Base-by-base conservation (phyloP, 1,140 invertebrate genomes). In the Drosophila gunungcola region DNA sequence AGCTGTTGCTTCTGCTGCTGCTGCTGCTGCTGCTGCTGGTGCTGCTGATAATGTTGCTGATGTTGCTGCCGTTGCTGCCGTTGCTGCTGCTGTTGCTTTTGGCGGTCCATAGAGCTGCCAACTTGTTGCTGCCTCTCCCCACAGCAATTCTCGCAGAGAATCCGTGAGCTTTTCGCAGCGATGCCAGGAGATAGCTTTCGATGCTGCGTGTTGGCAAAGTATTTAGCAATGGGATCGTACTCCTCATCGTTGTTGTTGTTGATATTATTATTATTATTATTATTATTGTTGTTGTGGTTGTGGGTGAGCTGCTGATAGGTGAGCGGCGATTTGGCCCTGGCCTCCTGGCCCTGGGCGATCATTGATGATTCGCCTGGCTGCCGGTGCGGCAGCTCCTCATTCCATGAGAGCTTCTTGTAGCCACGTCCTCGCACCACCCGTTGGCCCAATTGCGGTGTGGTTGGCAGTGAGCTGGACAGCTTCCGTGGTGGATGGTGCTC, bases 81-180 rank as follows among this genome's bases (percentile, higher is more conserved):
- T 2, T 49, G 46, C 12, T 29, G 45, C 6, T 25, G 27, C 34
- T 48, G 52, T 49, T 51, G 65, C 11, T 45, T 51, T 10, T 41
- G 73, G 52, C 60, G 72, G 57, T 63, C 54, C 63, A 39, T 74
- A 42, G 53, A 13, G 70, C 69, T 80, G 77, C 77, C 67, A 78
- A 78, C 75, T 78, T 80, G 77, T 55, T 74, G 64, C 12, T 72
- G 63, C 48, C 86, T 70, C 77, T 91, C 78, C 49, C 88, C 86
- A 48, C 90, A 91, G 60, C 90, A 91, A 53, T 84, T 85, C 67
- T 91, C 80, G 65, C 90, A 91, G 52, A 91, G 73, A 45, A 68
- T 64, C 51, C 81, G 77, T 60, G 90, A 84, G 84, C 84, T 91
- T 91, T 91, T 83, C 46, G 63, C 52, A 12, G 43, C 64, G 41